Evolutionary conservation across 2,888 invertebrate genomes (phyloP).

Genomic region (Agonopterix alstromeriana): DNA sequence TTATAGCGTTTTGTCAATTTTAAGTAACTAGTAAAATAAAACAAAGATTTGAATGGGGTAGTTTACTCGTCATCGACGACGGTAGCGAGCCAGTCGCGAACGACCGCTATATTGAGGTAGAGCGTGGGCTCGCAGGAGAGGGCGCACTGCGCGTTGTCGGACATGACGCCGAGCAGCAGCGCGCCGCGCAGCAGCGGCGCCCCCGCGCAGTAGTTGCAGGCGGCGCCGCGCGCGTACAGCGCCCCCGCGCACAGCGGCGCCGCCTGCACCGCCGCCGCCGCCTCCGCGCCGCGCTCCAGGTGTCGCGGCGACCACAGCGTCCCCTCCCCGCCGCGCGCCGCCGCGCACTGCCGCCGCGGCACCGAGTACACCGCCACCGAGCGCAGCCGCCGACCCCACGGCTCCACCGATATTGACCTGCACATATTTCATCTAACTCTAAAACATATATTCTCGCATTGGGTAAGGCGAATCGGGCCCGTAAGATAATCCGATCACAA

Average conservation of each 20-base stretch:
- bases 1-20: no score
- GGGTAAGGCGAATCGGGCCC: no score
- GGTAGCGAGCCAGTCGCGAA: constrained; percentile 39
- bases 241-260: constrained; percentile 28
- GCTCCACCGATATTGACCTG: constrained; percentile 24
- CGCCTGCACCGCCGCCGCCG: constrained; percentile 1
- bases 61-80: constrained; percentile 12
- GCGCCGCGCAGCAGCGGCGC: constrained; percentile 38
- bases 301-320: constrained; percentile 10
- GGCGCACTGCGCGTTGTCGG: constrained; percentile 37
- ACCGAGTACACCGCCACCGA: constrained; percentile 19
- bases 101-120: constrained; percentile 38
- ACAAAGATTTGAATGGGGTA: no score
- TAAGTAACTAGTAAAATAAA: no score
- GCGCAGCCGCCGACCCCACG: constrained; percentile 23
- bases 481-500: no score
- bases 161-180: constrained; percentile 38
- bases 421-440: not conserved
- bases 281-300: constrained; percentile 9
- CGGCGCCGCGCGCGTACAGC: constrained; percentile 19
- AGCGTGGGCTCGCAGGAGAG: constrained; percentile 44
- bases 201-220: constrained; percentile 53
- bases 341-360: constrained; percentile 19
- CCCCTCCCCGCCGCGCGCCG: constrained; percentile 2
- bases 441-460: no score